A percentile compares a stretch with the other conserved stretches of the same genome.
phyloP scores from a whole-genome alignment of 2,797 vertebrate species.

The Nannoperca australis region DNA sequence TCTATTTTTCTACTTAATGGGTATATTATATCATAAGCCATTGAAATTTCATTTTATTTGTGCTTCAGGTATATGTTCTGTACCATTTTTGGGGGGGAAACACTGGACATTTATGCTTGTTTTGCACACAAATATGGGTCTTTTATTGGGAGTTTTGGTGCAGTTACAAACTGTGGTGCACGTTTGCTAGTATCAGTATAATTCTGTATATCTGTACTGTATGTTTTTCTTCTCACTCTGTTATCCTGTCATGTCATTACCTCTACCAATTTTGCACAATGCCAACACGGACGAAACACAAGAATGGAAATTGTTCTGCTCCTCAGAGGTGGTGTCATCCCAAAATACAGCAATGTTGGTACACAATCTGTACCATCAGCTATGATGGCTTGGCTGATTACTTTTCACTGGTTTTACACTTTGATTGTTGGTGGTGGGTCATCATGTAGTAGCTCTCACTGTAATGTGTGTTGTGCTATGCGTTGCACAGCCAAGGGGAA shows the following conservation, averaged over 20 bases:
- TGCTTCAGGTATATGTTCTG: slow-evolving; percentile 31
- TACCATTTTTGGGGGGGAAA: slow-evolving; percentile 3
- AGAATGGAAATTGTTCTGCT: slow-evolving; percentile 22
- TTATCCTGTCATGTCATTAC: slow-evolving; percentile 41
- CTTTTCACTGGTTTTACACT: slow-evolving; percentile 34
- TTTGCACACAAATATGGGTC: slow-evolving; percentile 58
- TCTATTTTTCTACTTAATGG: slow-evolving; percentile 69
- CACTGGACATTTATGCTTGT: slow-evolving; percentile 53
- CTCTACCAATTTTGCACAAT: slow-evolving; percentile 52
- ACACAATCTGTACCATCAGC: background rate
- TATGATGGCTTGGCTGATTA: slow-evolving; percentile 21
- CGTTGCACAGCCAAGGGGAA: slow-evolving; percentile 32
- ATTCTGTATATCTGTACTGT: slow-evolving; percentile 20
- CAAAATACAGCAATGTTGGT: slow-evolving; percentile 16
- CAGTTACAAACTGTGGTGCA: slow-evolving; percentile 13
- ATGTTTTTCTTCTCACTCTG: slow-evolving; percentile 29
- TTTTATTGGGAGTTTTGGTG: slow-evolving; percentile 26
- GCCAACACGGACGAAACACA: slow-evolving; percentile 29
- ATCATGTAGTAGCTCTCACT: slow-evolving; percentile 37
- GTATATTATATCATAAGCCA: slow-evolving; percentile 29
- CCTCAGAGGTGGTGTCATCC: background rate
- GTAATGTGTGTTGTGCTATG: slow-evolving; percentile 12
- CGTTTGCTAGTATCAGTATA: slow-evolving; percentile 22
- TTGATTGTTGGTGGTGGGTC: slow-evolving; percentile 63
- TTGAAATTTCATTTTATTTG: slow-evolving; percentile 25